phyloP scores from a whole-genome alignment of 1,140 invertebrate genomes.

The Leptoteleia sp. region DNA sequence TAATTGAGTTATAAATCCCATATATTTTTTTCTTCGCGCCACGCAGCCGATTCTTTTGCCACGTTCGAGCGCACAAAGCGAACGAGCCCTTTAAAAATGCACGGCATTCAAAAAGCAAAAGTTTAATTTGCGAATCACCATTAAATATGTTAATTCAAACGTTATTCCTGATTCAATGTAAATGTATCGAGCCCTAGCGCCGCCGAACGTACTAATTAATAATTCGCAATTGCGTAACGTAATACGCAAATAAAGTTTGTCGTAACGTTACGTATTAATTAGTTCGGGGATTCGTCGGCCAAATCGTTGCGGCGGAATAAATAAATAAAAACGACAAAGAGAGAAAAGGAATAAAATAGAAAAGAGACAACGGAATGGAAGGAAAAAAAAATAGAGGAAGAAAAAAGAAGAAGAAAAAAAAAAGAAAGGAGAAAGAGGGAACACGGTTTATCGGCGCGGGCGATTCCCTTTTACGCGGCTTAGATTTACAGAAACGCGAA shows the following conservation, averaged over 20 bases:
- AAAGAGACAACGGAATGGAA: too few relatives aligned
- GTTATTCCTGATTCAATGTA: slow-evolving; percentile 41
- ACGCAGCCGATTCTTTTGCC: too few relatives aligned
- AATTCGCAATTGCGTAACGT: slow-evolving; percentile 43
- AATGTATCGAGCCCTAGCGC: slow-evolving; percentile 19
- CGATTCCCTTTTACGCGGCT: slow-evolving; percentile 63
- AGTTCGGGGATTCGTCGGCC: slow-evolving; percentile 19
- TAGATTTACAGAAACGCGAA: slow-evolving; percentile 61
- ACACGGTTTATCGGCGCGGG: slow-evolving; percentile 26
- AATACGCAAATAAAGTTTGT: slow-evolving; percentile 48
- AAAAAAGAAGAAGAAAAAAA: too few relatives aligned
- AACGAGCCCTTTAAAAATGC: not conserved
- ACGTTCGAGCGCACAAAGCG: too few relatives aligned
- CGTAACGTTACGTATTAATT: slow-evolving; percentile 38
- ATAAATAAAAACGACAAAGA: too few relatives aligned
- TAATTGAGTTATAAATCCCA: too few relatives aligned
- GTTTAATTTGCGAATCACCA: slow-evolving; percentile 28
- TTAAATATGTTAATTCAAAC: slow-evolving; percentile 46
- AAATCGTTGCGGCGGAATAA: slow-evolving; percentile 1
- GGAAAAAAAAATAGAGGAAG: too few relatives aligned
- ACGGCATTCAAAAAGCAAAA: slow-evolving; percentile 1
- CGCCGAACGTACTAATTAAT: slow-evolving; percentile 39
- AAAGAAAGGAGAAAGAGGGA: too few relatives aligned
- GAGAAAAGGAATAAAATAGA: too few relatives aligned
- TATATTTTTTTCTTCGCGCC: too few relatives aligned